Base-by-base conservation (phyloP, 2,888 invertebrate genomes). In the Creontiades dilutus region DNA sequence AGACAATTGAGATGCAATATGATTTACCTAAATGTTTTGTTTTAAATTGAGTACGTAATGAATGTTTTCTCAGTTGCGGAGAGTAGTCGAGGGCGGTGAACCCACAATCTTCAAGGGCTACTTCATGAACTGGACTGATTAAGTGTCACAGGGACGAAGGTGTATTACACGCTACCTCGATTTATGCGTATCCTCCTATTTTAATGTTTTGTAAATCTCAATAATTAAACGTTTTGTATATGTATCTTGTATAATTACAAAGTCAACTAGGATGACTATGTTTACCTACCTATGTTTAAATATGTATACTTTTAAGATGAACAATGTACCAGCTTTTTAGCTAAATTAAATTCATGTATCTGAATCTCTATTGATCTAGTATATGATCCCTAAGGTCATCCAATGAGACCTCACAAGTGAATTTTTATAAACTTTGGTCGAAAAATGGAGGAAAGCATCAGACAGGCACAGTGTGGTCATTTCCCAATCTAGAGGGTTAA, bases 81-180 rank as follows among this genome's bases (percentile, higher is more conserved):
- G 96, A 92, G 95, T 98, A n/a, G 96, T 97, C 0, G 97, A 98
- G 93, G 95, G 95, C 27, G 97, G 96, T 0, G 98, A 98, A 93
- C 96, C 98, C 0, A 96, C 97, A 0, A 95, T 96, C 11, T 98
- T 98, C 94, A 97, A 97, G 92, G 98, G 98, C 92, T 98, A 97
- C 94, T 98, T 98, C 94, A 93, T 94, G 3, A 95, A 96, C 0
- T 98, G 98, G 98, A 37, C 37, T 37, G 37, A 37, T 37, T 37
- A 7, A 37, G 7, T 4, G 37, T 37, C 3, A 37, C 37, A 4
- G 37, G 7, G 7, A 7, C 23, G 68, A 12, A 12, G 68, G 19
- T 2, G 9, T 19, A 61, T 61, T 9, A 61, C 61, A n/a, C n/a
- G 19, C 61, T n/a, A 61, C 16, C 61, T n/a, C 37, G 37, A 7